Evolutionary conservation across 2,797 vertebrate species (phyloP).

Genomic region (Molossus molossus): DNA sequence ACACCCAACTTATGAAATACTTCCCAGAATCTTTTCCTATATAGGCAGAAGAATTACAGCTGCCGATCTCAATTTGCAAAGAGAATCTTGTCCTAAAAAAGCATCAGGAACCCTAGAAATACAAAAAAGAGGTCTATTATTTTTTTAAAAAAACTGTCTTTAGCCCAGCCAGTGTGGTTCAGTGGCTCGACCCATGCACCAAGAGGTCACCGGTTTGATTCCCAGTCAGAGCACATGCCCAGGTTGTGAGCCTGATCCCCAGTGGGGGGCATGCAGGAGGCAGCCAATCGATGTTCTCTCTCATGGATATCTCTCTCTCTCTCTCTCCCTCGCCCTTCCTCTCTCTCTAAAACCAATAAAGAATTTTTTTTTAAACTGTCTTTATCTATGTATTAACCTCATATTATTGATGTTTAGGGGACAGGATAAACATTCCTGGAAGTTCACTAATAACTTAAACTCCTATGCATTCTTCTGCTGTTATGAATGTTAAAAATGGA

Average conservation of each 20-base stretch:
- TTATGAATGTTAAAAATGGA: neutral
- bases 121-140: neutral
- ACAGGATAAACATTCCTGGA: neutral
- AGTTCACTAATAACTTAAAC: neutral
- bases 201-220: no score
- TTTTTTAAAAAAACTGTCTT: neutral
- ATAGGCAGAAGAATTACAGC: neutral
- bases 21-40: neutral
- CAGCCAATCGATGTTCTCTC: no score
- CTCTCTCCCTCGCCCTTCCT: no score
- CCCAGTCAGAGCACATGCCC: no score
- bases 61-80: conserved; percentile 27
- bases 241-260: no score
- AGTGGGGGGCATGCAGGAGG: no score
- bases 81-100: conserved; percentile 20
- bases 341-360: no score
- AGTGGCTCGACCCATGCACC: no score
- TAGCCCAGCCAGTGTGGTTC: neutral
- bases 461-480: neutral
- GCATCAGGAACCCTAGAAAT: neutral
- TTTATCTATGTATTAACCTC: neutral
- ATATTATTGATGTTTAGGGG: neutral
- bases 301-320: no score
- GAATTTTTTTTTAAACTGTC: no score
- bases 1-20: neutral